Evolutionary conservation across 2,113 vertebrate species (phyloP), one percentile per base, ranked within the genome.

Genomic region (Cichladusa arquata): DNA sequence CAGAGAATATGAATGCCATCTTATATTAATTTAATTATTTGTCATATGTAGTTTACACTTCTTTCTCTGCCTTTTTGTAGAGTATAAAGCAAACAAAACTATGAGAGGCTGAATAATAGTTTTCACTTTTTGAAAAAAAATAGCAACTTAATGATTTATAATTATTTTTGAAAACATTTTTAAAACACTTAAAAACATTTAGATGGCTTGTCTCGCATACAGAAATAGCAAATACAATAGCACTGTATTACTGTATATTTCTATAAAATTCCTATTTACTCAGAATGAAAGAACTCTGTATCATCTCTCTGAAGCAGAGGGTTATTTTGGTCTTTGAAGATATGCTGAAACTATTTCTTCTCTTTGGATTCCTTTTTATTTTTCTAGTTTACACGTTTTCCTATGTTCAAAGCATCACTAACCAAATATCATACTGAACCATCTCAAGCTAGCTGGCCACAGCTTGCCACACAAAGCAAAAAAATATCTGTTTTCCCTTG

Each of bases 51-150:
- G 73, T 87, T 95, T 95, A n/a, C 22, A 79, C 19, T 95, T 90
- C 80, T 85, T 95, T 94, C 29, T 80, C 73, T 93, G 57, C 47
- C 31, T 93, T 96, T 95, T 54, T 80, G 6, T 47, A 36, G 31
- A n/a, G 44, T 36, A 84, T 64, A 86, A 96, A 85, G 53, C 85
- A 95, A 96, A 91, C 20, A 77, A 72, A 95, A 87, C 22, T 50
- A 73, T 29, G 28, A 91, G 79, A 90, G 19, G 14, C 26, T 79
- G 5, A 78, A 76, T 29, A 85, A 24, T 34, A 91, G 76, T 94
- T 95, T 83, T 95, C 16, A 48, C 7, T 44, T 69, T 71, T n/a
- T 38, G 38, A 40, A 40, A 40, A 33, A 33, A 72, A 83, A 82
- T 48, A 83, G 14, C 36, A 45, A 69, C 31, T 64, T 72, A 71